Base-by-base conservation (phyloP, 1,140 invertebrate genomes). In the Drosophila bocki region DNA sequence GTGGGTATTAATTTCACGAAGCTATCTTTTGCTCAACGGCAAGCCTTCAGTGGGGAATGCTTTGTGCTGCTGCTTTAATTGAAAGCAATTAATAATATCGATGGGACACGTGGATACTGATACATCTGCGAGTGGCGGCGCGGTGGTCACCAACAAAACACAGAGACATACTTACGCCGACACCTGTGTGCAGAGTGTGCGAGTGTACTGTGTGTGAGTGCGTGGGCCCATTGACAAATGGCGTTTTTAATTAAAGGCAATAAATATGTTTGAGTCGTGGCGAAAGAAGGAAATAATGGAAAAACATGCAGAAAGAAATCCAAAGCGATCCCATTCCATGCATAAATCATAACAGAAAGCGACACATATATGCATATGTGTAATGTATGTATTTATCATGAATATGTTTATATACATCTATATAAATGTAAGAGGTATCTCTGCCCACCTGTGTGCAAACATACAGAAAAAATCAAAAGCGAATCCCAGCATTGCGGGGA, bases 71-170 rank as follows among this genome's bases (percentile, higher is more conserved):
- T 42, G 57, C 48, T 62, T 80, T 80, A 80, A 80, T 80, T 80
- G 77, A 80, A 80, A 80, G 78, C 78, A 80, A 80, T 80, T 80
- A 80, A 80, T 80, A 80, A 80, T 80, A 80, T 80, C 78, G 78
- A 80, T 35, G 56, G 59, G 62, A 54, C 47, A 59, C 29, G 51
- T 47, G 60, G 42, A 39, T 58, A 59, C 33, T 9, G 61, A 13
- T 56, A 72, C 50, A 63, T 57, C 41, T 64, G 58, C 37, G 29
- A 42, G 41, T 37, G 69, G 11, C 44, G 48, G 37, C 33, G 41
- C 41, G 58, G 11, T 37, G 48, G 37, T 57, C 42, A 56, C 35
- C 56, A 19, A 15, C 47, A 61, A 57, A 56, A 45, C 33, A 29
- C 67, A 33, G 65, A 26, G 53, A 50, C 37, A 62, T 53, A 68